Evolutionary conservation across 2,888 invertebrate genomes (phyloP), one percentile per base, ranked within the genome.

Genomic region (Folsomia candida): DNA sequence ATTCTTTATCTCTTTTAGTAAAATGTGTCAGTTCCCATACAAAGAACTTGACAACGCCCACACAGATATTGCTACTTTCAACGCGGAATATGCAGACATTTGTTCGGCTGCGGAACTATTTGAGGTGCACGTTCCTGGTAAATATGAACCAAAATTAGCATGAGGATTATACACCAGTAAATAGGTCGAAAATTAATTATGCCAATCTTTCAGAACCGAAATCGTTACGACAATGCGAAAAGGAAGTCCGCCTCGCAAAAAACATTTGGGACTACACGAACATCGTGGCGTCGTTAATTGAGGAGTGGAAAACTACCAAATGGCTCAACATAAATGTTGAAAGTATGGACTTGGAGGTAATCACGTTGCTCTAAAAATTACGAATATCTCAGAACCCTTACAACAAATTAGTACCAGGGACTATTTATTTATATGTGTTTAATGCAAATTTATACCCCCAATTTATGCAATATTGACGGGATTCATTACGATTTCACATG

Each of bases 301-400:
- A 94, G 81, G 94, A 96, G 82, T 97, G 97, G 97, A 97, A 97
- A 84, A 94, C 92, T 0, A 97, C 97, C 0, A 93, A 94, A 0
- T 97, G 97, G 97, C 88, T 93, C 69, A 93, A 95, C 83, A 95
- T 97, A 73, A 96, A 97, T 82, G 96, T 97, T 54, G 97, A 97
- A 84, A 95, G 95, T 81, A 97, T 97, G 96, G 97, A 97, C 82
- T 93, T 97, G 79, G 97, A 97, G n/a, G n/a, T n/a, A n/a, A n/a
- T n/a, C n/a, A n/a, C n/a, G n/a, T n/a, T n/a, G n/a, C n/a, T n/a
- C n/a, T n/a, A n/a, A n/a, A n/a, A n/a, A n/a, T n/a, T n/a, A n/a
- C n/a, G n/a, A n/a, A n/a, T n/a, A n/a, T n/a, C n/a, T n/a, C n/a
- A n/a, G n/a, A n/a, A n/a, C n/a, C n/a, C n/a, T n/a, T n/a, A n/a